Evolutionary conservation across 2,797 vertebrate species (phyloP), one percentile per base, ranked within the genome.

Genomic region (Gallirallus australis): DNA sequence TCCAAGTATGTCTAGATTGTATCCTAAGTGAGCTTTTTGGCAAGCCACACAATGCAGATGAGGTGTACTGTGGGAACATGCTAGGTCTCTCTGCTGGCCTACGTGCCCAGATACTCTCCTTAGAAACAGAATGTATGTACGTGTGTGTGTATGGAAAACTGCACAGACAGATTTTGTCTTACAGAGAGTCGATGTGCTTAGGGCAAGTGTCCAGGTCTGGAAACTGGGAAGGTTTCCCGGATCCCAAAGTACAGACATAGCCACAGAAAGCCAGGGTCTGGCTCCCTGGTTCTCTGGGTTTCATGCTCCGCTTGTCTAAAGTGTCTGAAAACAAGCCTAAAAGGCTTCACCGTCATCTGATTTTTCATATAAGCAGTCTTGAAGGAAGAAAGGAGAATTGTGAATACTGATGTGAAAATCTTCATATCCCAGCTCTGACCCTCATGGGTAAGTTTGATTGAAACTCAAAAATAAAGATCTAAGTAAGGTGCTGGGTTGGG

Each of bases 191-290:
- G 87, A 53, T 12, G 2, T 82, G 72, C 82, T 85, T 52, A 83
- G 91, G 89, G 86, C 85, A 90, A 87, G 7, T 40, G 25, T 82
- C 94, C 94, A 94, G 82, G 79, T 82, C 75, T 89, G 93, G 89
- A 97, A 95, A 97, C 86, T 92, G 84, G 94, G 94, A 96, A 93
- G 9, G 13, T 48, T 96, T 96, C 93, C 89, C 89, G 84, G 95
- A 92, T 96, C 73, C 83, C 35, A 27, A 91, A 97, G 86, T 92
- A 91, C 89, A 91, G 94, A 82, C 86, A 84, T 6, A 92, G 71
- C 35, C 82, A 83, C 69, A 42, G 52, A 91, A 27, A 93, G 60
- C 19, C 82, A 73, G 68, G 70, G 27, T 80, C 84, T 92, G 93
- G 75, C 89, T 95, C 79, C 48, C 48, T n/a, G 45, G 9, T 86